phyloP scores from a whole-genome alignment of 2,888 invertebrate species.

The Cepaea hortensis region DNA sequence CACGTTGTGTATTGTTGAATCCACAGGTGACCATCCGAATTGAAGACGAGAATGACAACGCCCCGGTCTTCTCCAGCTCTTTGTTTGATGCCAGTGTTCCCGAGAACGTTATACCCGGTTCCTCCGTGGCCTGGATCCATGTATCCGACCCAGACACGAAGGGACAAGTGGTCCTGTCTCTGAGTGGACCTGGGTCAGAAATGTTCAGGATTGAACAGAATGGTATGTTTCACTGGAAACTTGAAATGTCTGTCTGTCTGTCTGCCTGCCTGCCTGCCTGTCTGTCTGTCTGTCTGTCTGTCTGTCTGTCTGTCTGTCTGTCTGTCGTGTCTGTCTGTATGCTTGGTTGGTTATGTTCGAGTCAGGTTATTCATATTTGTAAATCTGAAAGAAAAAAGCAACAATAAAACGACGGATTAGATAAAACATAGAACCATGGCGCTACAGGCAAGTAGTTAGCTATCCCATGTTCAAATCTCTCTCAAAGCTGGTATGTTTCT shows the following conservation, averaged over 20 bases:
- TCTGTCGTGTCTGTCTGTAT: too few relatives aligned
- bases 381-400: too few relatives aligned
- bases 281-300: neutral
- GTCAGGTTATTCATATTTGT: too few relatives aligned
- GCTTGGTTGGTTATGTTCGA: too few relatives aligned
- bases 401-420: too few relatives aligned
- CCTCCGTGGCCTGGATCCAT: constrained; percentile 86
- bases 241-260: constrained; percentile 15
- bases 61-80: constrained; percentile 89
- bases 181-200: constrained; percentile 26
- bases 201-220: constrained; percentile 40
- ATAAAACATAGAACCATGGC: too few relatives aligned
- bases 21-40: constrained; percentile 76
- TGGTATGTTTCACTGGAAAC: constrained; percentile 8
- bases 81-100: constrained; percentile 94
- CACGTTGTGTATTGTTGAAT: neutral
- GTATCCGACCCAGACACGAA: constrained; percentile 67
- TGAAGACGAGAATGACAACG: constrained; percentile 94
- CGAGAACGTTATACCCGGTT: constrained; percentile 87
- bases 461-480: too few relatives aligned
- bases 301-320: neutral
- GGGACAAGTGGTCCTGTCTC: constrained; percentile 51
- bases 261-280: neutral
- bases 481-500: too few relatives aligned
- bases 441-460: too few relatives aligned